These are phyloP conservation scores for Limosa lapponica DNA, from an alignment of 2,797 vertebrate genomes.

Conservation along the genomic window DNA sequence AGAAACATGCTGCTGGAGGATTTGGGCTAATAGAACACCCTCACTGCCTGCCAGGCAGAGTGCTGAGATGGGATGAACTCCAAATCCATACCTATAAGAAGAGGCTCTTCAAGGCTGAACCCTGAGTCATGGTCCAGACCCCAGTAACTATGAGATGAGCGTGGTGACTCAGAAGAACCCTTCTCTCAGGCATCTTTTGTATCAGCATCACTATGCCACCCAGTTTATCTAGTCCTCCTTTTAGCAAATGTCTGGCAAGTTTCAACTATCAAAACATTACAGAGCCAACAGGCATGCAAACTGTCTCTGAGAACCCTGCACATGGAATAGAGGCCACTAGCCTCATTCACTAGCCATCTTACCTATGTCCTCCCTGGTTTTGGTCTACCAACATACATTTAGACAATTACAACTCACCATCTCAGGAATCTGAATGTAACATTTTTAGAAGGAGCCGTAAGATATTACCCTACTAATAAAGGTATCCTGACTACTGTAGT, in stretches of 20 bases:
- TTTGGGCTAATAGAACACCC: not conserved
- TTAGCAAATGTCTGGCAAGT: not conserved
- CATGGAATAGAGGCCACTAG: not conserved
- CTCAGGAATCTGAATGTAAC: not conserved
- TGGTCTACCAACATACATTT: not conserved
- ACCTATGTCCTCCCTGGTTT: not conserved
- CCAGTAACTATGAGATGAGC: not conserved
- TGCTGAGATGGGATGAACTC: not conserved
- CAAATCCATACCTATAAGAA: not conserved
- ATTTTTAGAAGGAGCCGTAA: not conserved
- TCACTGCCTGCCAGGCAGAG: not conserved
- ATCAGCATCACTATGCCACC: not conserved
- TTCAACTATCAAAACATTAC: not conserved
- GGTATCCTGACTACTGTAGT: not conserved
- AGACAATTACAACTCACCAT: not conserved
- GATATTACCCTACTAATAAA: not conserved
- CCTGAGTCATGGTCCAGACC: not conserved
- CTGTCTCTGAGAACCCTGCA: not conserved
- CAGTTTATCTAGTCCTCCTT: not conserved
- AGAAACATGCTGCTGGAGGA: not conserved
- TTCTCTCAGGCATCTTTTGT: not conserved
- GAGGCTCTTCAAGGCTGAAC: not conserved
- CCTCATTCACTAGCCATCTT: not conserved
- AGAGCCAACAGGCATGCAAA: not conserved
- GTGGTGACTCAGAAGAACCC: not conserved